Percentiles rank a stretch among this genome's conserved stretches.
phyloP scores from a whole-genome alignment of 2,797 vertebrate species.

The Natrix natrix region DNA sequence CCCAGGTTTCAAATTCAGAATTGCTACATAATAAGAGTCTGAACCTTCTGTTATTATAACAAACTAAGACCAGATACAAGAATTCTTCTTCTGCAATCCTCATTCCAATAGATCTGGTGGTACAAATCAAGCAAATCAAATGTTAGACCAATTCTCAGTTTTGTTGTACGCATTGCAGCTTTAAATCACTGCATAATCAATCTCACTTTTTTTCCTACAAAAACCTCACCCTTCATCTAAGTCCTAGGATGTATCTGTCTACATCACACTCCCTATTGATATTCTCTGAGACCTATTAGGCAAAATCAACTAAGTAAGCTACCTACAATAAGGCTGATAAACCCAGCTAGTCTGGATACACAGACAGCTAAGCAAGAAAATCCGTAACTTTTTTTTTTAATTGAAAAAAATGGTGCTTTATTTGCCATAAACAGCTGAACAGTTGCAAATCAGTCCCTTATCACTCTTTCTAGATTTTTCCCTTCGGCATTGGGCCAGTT shows the following conservation, averaged over 20 bases:
- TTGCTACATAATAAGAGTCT: background rate
- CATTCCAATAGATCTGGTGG: background rate
- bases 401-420: background rate
- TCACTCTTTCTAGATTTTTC: background rate
- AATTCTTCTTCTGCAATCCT: background rate
- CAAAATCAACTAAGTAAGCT: background rate
- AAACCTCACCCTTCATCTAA: background rate
- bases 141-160: background rate
- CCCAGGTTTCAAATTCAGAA: background rate
- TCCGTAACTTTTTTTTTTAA: slow-evolving; percentile 7
- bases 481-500: background rate
- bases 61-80: background rate
- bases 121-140: background rate
- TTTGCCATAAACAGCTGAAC: background rate
- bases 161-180: background rate
- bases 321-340: too few relatives aligned
- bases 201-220: background rate
- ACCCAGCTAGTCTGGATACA: background rate
- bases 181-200: background rate
- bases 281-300: background rate
- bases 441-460: slow-evolving; percentile 28
- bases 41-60: background rate
- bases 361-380: background rate
- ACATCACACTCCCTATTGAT: background rate
- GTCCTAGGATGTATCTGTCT: background rate